Conservation (phyloP, 2,797 vertebrate species). For the Varecia variegata region DNA sequence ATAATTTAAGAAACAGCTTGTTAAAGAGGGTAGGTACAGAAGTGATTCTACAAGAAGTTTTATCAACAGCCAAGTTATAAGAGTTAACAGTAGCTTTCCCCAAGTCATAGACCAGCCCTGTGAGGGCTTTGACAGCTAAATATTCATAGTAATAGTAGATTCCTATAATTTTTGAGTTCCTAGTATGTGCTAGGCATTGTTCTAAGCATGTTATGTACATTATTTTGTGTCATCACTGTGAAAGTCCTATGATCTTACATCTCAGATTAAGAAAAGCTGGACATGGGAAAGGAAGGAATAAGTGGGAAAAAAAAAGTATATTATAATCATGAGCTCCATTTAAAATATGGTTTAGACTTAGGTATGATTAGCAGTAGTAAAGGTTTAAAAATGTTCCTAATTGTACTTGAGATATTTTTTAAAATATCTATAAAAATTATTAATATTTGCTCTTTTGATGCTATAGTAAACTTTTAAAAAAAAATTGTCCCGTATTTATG, state of each 20-base stretch:
- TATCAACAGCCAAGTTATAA: not conserved
- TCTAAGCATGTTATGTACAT: not conserved
- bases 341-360: slow-evolving; percentile 3
- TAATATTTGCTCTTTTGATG: not conserved
- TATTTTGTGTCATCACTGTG: not conserved
- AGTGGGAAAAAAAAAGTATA: not conserved
- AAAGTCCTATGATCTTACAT: not conserved
- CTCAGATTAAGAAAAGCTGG: not conserved
- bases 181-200: not conserved
- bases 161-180: not conserved
- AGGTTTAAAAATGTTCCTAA: not conserved
- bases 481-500: not conserved
- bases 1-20: not conserved
- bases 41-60: not conserved
- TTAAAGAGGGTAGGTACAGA: not conserved
- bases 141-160: not conserved
- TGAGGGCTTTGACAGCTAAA: not conserved
- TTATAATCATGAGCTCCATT: not conserved
- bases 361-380: not conserved
- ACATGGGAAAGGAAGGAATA: not conserved
- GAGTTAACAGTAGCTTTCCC: not conserved
- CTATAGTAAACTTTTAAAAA: not conserved
- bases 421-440: not conserved
- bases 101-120: not conserved
- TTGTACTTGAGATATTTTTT: not conserved